A percentile compares a stretch with the other conserved stretches of the same genome.
Evolutionary conservation across 2,888 invertebrate species (phyloP).

Genomic region (Balanococcus diminutus): DNA sequence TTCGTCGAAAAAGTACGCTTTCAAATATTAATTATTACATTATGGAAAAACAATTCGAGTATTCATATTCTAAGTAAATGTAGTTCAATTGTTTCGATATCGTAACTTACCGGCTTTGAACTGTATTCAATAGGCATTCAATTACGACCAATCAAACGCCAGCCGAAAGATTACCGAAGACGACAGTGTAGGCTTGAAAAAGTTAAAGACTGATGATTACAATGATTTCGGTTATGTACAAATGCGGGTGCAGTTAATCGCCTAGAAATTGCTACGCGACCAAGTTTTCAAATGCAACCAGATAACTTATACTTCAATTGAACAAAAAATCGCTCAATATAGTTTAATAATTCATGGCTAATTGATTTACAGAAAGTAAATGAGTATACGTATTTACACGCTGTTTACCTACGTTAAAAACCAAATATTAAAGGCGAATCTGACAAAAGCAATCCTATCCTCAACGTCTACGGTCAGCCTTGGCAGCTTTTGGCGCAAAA

Average conservation of each 20-base stretch:
- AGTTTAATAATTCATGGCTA: conserved; percentile 16
- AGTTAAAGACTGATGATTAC: background rate
- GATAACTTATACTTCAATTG: conserved; percentile 4
- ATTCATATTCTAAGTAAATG: background rate
- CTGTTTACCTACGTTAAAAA: conserved; percentile 32
- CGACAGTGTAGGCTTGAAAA: background rate
- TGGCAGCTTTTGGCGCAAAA: background rate
- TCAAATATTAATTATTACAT: background rate
- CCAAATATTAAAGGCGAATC: conserved; percentile 19
- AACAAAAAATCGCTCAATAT: conserved; percentile 35
- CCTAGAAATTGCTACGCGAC: background rate
- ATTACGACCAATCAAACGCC: background rate
- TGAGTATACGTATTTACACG: conserved; percentile 25
- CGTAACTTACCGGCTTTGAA: background rate
- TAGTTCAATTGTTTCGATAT: background rate
- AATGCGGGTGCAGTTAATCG: background rate
- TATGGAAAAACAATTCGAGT: background rate
- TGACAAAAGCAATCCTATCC: background rate
- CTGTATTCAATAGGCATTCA: background rate
- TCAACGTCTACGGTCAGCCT: background rate
- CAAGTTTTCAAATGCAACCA: conserved; percentile 22
- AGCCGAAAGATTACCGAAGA: background rate
- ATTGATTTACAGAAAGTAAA: conserved; percentile 15
- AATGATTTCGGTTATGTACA: background rate
- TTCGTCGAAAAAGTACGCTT: background rate